Conservation (phyloP, 1,140 invertebrate genomes). For the Drosophila sp. region DNA sequence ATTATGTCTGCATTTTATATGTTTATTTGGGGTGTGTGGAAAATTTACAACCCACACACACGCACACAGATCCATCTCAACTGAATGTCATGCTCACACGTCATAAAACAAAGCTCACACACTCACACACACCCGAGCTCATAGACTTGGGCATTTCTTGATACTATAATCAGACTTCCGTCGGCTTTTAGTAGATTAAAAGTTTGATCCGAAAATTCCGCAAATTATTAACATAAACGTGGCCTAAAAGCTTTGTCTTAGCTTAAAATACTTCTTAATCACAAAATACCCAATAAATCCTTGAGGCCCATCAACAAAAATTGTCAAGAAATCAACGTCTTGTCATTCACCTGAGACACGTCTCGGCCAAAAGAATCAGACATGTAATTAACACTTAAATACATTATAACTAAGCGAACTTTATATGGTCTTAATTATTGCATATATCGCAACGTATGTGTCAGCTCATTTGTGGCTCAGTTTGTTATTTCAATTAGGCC, state of each 20-base stretch:
- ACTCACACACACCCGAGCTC: slow-evolving; percentile 9
- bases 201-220: slow-evolving; percentile 53
- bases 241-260: slow-evolving; percentile 1
- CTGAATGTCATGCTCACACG: slow-evolving; percentile 35
- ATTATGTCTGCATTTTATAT: slow-evolving; percentile 31
- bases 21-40: neutral
- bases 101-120: slow-evolving; percentile 70
- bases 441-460: slow-evolving; percentile 33
- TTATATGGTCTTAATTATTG: slow-evolving; percentile 45
- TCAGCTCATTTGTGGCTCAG: slow-evolving; percentile 61
- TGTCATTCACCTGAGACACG: slow-evolving; percentile 25
- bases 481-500: slow-evolving; percentile 75
- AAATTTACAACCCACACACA: slow-evolving; percentile 62
- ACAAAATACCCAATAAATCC: slow-evolving; percentile 16
- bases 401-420: slow-evolving; percentile 48
- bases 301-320: too few species aligned
- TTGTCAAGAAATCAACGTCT: too few species aligned
- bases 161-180: slow-evolving; percentile 52
- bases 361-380: slow-evolving; percentile 4
- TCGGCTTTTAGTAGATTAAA: slow-evolving; percentile 78
- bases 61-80: slow-evolving; percentile 53
- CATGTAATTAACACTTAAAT: slow-evolving; percentile 53
- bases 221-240: slow-evolving; percentile 45
- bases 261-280: neutral
- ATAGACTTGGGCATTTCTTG: slow-evolving; percentile 46